Conservation (phyloP, 2,113 vertebrate genomes). For the Marcusenius ussheri region DNA sequence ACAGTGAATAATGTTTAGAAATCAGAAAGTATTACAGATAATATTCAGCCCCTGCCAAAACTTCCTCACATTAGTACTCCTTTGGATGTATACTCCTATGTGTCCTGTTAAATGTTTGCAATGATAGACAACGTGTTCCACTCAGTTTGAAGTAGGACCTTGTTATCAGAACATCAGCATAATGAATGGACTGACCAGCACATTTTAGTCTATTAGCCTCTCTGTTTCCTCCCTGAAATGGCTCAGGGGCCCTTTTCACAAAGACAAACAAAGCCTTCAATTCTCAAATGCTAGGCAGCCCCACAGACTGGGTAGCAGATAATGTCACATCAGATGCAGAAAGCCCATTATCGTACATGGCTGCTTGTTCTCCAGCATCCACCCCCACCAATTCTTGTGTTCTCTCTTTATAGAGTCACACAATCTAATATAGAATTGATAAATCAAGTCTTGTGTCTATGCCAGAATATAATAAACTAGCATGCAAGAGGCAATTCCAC, state of each 20-base stretch:
- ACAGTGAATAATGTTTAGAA: not conserved
- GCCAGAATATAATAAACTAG: slow-evolving; percentile 84
- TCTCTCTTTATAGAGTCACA: slow-evolving; percentile 51
- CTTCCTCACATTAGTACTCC: not conserved
- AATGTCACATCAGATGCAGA: slow-evolving; percentile 81
- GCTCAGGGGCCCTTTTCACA: slow-evolving; percentile 84
- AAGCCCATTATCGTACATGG: slow-evolving; percentile 82
- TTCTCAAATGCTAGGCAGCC: slow-evolving; percentile 77
- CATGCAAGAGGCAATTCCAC: slow-evolving; percentile 77
- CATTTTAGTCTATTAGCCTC: slow-evolving; percentile 86
- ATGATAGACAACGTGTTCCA: slow-evolving; percentile 76
- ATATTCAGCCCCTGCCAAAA: not conserved
- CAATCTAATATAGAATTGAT: slow-evolving; percentile 83
- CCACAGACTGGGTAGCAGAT: slow-evolving; percentile 82
- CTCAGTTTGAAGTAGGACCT: slow-evolving; percentile 76
- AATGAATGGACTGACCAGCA: slow-evolving; percentile 84
- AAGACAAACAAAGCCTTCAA: slow-evolving; percentile 81
- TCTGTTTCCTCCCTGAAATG: slow-evolving; percentile 84
- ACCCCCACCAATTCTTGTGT: slow-evolving; percentile 14
- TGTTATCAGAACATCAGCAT: slow-evolving; percentile 79
- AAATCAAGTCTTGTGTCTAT: slow-evolving; percentile 84
- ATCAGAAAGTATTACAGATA: not conserved
- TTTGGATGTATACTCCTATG: not conserved
- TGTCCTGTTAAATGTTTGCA: slow-evolving; percentile 69
- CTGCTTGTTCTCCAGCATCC: slow-evolving; percentile 69